These are phyloP conservation scores for Rostratula benghalensis DNA, from an alignment of 2,113 vertebrate species.

Conservation along the genomic window DNA sequence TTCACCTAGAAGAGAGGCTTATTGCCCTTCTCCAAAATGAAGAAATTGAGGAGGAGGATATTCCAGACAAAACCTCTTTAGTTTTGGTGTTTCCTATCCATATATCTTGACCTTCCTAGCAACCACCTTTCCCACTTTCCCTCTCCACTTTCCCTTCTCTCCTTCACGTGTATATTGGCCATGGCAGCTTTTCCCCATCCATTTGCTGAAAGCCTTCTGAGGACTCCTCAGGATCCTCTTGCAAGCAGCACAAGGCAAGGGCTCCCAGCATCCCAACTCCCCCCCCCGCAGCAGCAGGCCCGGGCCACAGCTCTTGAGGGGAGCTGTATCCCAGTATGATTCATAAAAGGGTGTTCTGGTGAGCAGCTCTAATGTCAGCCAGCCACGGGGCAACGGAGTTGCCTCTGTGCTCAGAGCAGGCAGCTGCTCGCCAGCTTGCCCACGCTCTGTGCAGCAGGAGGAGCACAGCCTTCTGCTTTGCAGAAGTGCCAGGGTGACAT, in stretches of 20 bases:
- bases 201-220: fast-evolving
- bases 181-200: background rate
- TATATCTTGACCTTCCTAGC: background rate
- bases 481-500: background rate
- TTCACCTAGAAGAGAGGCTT: background rate
- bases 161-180: background rate
- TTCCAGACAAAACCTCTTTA: background rate
- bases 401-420: background rate
- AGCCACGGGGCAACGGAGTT: fast-evolving
- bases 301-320: background rate
- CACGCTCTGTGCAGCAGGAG: fast-evolving
- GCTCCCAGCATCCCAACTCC: background rate
- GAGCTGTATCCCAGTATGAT: background rate
- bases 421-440: fast-evolving
- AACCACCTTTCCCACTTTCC: background rate
- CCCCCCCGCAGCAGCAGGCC: background rate
- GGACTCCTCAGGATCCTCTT: background rate
- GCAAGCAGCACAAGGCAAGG: background rate
- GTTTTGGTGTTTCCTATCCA: background rate
- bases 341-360: background rate
- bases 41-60: background rate
- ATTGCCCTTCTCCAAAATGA: background rate
- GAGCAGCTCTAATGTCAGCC: fast-evolving
- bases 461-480: background rate
- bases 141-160: background rate